Conservation (phyloP, 2,888 invertebrate genomes). For the Dynastes grantii region DNA sequence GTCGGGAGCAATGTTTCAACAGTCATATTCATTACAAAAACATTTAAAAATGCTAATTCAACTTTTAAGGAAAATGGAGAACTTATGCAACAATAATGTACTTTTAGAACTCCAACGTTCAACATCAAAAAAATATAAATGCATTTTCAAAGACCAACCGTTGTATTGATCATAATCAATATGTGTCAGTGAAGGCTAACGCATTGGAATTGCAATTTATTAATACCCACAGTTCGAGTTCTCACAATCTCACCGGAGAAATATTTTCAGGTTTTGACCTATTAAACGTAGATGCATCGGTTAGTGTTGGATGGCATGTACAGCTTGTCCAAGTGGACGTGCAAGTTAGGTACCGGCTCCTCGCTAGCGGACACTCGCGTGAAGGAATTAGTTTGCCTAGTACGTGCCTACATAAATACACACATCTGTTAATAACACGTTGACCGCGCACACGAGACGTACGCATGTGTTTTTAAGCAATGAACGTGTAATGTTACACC, state of each 20-base stretch:
- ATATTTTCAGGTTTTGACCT: constrained; percentile 29
- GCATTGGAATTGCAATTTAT: constrained; percentile 12
- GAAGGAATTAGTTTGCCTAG: constrained; percentile 25
- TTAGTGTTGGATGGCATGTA: background rate
- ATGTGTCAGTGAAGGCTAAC: constrained; percentile 7
- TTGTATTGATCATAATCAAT: constrained; percentile 1
- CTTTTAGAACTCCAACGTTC: background rate
- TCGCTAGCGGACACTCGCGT: constrained; percentile 24
- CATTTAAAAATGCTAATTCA: too few species aligned
- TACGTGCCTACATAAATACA: constrained; percentile 21
- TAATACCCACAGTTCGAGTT: background rate
- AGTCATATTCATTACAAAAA: too few species aligned
- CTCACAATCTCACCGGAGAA: constrained; percentile 12
- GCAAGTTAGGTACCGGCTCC: background rate
- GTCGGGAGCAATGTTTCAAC: too few species aligned
- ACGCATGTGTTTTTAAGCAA: constrained; percentile 17
- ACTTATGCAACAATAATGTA: background rate
- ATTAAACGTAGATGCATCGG: constrained; percentile 31
- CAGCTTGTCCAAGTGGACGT: constrained; percentile 19
- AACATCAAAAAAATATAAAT: background rate
- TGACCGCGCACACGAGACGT: constrained; percentile 21
- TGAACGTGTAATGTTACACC: constrained; percentile 8
- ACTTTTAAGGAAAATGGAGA: too few species aligned
- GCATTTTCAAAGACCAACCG: background rate
- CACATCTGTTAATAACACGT: constrained; percentile 19